A percentile compares a stretch with the other conserved stretches of the same genome.
Evolutionary conservation across 1,140 invertebrate genomes (phyloP).

Genomic region (Venustaconcha ellipsiformis): DNA sequence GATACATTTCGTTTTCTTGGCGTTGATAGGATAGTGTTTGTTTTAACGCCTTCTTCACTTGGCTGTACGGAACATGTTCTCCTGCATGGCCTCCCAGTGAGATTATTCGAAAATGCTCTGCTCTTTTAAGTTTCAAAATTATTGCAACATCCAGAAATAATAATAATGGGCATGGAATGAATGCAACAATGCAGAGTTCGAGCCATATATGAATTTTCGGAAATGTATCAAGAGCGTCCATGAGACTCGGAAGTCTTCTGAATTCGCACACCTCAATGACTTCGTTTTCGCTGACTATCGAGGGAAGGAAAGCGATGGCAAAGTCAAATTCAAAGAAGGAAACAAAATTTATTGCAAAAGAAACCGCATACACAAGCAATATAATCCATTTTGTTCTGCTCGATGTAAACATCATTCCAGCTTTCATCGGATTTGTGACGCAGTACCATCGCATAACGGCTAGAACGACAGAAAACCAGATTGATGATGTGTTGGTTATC

Average conservation of each 20-base stretch:
- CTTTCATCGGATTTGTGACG: conserved; percentile 17
- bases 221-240: background rate
- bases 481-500: conserved; percentile 14
- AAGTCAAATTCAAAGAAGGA: conserved; percentile 18
- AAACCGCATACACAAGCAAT: background rate
- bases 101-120: conserved; percentile 6
- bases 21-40: background rate
- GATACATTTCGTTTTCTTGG: background rate
- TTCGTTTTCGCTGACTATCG: background rate
- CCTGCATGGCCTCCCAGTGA: background rate
- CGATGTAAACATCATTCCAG: conserved; percentile 6
- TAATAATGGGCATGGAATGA: conserved; percentile 23
- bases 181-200: conserved; percentile 16
- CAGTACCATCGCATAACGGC: conserved; percentile 19
- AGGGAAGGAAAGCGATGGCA: background rate
- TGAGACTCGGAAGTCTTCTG: background rate
- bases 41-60: background rate
- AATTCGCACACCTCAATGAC: conserved; percentile 13
- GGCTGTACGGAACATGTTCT: background rate
- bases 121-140: conserved; percentile 15
- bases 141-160: conserved; percentile 15
- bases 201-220: conserved; percentile 16
- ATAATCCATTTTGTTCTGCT: conserved; percentile 4
- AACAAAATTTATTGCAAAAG: background rate
- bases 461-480: conserved; percentile 22